These are phyloP conservation scores for Cheiracanthium punctorium DNA, from an alignment of 2,888 invertebrate genomes.

Conservation along the genomic window DNA sequence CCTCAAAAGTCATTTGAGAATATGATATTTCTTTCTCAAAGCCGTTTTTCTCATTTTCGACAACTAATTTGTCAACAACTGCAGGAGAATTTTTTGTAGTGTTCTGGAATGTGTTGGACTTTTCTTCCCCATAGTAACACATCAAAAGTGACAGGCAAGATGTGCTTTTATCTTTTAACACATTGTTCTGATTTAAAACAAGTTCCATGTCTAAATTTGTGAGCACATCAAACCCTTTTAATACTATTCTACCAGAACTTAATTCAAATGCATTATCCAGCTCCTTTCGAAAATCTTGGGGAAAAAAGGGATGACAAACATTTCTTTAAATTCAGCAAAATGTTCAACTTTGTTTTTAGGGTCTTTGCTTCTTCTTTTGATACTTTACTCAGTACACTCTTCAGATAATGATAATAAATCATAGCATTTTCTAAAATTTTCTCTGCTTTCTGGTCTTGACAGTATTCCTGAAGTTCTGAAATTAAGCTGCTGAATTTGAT, in stretches of 20 bases:
- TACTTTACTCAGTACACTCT: not conserved
- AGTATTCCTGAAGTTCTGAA: no score
- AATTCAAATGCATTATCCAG: not conserved
- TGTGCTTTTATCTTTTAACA: not conserved
- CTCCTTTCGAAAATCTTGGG: not conserved
- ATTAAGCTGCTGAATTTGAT: not conserved
- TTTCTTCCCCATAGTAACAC: not conserved
- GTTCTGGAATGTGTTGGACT: not conserved
- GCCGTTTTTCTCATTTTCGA: not conserved
- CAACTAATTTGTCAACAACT: not conserved
- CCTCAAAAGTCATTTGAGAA: not conserved
- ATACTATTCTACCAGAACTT: not conserved
- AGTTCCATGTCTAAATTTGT: not conserved
- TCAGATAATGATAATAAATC: not conserved
- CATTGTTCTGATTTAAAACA: not conserved
- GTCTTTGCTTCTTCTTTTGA: not conserved
- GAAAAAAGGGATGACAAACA: not conserved
- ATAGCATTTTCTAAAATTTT: not conserved
- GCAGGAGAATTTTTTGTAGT: not conserved
- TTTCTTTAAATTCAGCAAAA: not conserved
- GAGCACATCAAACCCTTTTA: not conserved
- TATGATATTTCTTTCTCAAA: not conserved
- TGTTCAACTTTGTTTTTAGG: not conserved
- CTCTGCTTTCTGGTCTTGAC: no score
- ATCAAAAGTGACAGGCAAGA: not conserved